These are phyloP conservation scores for Lates japonicus DNA, from an alignment of 2,797 vertebrate species.

Conservation along the genomic window DNA sequence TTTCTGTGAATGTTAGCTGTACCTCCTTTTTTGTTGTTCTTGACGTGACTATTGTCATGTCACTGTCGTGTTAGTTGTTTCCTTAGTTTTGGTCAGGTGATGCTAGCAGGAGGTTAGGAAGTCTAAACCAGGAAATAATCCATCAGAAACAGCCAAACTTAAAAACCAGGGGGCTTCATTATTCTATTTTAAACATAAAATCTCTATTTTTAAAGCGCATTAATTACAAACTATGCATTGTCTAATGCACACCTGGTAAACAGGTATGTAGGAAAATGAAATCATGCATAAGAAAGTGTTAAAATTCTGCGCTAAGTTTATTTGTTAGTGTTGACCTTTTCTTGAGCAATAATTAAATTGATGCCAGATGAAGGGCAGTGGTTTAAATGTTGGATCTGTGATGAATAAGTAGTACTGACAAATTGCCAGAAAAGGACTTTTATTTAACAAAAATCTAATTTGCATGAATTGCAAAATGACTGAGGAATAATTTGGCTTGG, in stretches of 20 bases:
- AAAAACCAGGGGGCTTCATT: no score
- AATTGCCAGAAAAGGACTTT: not conserved
- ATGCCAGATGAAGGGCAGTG: not conserved
- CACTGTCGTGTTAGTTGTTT: not conserved
- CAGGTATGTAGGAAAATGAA: not conserved
- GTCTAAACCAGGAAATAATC: not conserved
- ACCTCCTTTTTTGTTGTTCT: not conserved
- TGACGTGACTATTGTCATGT: not conserved
- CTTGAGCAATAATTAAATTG: not conserved
- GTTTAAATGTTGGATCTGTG: not conserved
- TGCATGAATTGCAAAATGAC: not conserved
- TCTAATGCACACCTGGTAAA: not conserved
- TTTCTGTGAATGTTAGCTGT: not conserved
- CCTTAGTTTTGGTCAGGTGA: constrained; percentile 21
- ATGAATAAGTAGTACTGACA: not conserved
- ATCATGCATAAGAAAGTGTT: not conserved
- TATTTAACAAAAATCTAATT: not conserved
- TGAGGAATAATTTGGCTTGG: not conserved
- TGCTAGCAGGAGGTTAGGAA: not conserved
- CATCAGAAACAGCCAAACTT: not conserved
- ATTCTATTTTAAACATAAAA: no score
- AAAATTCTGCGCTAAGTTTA: not conserved
- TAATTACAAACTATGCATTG: not conserved
- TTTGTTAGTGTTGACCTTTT: not conserved
- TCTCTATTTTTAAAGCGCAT: not conserved